These are phyloP conservation scores for Pithys albifrons DNA, from an alignment of 2,113 vertebrate genomes.

Conservation along the genomic window DNA sequence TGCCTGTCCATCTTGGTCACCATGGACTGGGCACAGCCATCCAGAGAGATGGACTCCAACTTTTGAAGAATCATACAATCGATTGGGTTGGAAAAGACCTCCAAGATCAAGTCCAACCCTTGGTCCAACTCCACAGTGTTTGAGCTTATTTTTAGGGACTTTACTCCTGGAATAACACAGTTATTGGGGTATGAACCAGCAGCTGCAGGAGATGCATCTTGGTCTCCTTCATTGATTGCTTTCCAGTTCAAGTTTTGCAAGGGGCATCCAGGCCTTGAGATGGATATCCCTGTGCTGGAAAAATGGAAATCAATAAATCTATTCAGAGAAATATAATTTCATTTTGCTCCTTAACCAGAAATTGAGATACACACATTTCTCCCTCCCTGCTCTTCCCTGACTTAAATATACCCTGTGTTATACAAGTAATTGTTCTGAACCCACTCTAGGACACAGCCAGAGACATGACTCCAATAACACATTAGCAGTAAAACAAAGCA, in stretches of 20 bases:
- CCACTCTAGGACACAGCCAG: conserved; percentile 63
- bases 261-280: neutral
- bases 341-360: conserved; percentile 48
- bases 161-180: neutral
- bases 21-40: neutral
- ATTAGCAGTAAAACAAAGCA: conserved; percentile 69
- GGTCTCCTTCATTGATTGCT: neutral
- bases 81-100: no score
- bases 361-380: conserved; percentile 4
- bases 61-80: neutral
- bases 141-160: neutral
- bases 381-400: neutral
- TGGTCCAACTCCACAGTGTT: no score
- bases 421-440: conserved; percentile 63
- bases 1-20: neutral
- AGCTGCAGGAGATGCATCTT: neutral
- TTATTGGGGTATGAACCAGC: neutral
- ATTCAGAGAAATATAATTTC: conserved; percentile 30
- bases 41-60: neutral
- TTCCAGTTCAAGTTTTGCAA: neutral
- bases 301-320: conserved; percentile 23
- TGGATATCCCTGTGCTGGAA: rapidly evolving
- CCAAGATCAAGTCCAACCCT: no score
- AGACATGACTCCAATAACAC: conserved; percentile 68
- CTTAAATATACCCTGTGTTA: conserved; percentile 56